These are phyloP conservation scores for Ctena decussata DNA, from an alignment of 2,888 invertebrate species.

Conservation along the genomic window DNA sequence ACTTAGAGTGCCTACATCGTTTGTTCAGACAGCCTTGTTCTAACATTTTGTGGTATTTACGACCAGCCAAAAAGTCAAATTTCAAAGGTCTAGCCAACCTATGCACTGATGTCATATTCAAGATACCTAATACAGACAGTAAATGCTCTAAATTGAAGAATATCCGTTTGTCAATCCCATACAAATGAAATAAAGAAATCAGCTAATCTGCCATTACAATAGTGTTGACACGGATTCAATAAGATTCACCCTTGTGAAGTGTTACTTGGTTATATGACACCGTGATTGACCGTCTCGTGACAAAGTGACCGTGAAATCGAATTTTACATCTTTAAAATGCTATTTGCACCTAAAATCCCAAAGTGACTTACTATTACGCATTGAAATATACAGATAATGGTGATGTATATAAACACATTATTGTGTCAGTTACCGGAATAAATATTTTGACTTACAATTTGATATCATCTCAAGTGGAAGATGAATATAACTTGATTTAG, in stretches of 20 bases:
- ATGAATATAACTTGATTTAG: conserved; percentile 2
- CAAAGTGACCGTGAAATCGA: conserved; percentile 10
- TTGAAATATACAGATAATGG: background rate
- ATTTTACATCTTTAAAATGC: background rate
- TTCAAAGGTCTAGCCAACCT: too few relatives aligned
- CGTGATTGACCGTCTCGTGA: background rate
- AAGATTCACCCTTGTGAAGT: background rate
- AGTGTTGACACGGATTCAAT: background rate
- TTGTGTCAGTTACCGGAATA: background rate
- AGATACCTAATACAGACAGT: background rate
- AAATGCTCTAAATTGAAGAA: background rate
- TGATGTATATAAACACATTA: background rate
- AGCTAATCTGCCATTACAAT: background rate
- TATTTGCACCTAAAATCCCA: background rate
- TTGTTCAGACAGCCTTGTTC: too few relatives aligned
- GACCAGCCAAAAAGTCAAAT: too few relatives aligned
- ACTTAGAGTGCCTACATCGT: too few relatives aligned
- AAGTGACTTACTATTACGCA: background rate
- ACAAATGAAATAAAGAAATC: background rate
- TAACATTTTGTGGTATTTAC: too few relatives aligned
- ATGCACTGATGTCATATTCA: too few relatives aligned
- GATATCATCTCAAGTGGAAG: background rate
- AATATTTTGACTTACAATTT: background rate
- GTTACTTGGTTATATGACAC: background rate
- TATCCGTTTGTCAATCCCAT: background rate